These are phyloP conservation scores for Dorcus hopei DNA, from an alignment of 2,888 invertebrate genomes.

Conservation along the genomic window DNA sequence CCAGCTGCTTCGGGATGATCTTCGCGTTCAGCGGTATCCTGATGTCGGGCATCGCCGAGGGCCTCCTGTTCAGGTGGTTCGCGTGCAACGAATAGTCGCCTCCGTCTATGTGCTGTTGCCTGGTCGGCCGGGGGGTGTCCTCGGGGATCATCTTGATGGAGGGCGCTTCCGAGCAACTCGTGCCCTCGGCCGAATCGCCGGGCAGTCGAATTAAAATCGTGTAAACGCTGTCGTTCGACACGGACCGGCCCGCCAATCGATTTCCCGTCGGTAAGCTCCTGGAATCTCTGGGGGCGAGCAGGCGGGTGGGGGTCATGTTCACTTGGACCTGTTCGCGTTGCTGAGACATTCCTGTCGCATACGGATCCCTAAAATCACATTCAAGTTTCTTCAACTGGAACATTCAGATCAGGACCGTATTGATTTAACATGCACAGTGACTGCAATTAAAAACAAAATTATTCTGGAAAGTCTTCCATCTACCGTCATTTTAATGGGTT, in stretches of 20 bases:
- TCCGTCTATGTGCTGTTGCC: slow-evolving; percentile 33
- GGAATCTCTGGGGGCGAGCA: slow-evolving; percentile 54
- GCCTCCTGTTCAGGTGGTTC: slow-evolving; percentile 50
- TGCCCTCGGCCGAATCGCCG: slow-evolving; percentile 47
- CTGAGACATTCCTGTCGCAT: slow-evolving; percentile 48
- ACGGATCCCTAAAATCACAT: slow-evolving; percentile 56
- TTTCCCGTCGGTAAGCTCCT: slow-evolving; percentile 63
- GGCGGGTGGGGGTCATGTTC: slow-evolving; percentile 46
- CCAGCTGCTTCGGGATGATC: slow-evolving; percentile 75
- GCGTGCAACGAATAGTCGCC: slow-evolving; percentile 42
- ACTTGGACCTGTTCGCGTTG: slow-evolving; percentile 36
- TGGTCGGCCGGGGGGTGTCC: slow-evolving; percentile 35
- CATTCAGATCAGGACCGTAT: too few relatives aligned
- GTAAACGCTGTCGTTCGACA: slow-evolving; percentile 78
- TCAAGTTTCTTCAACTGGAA: too few relatives aligned
- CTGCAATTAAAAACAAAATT: too few relatives aligned
- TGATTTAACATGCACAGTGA: too few relatives aligned
- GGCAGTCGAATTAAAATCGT: slow-evolving; percentile 90
- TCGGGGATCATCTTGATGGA: slow-evolving; percentile 84
- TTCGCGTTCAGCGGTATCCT: slow-evolving; percentile 82
- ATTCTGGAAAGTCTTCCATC: too few relatives aligned
- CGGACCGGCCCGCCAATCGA: slow-evolving; percentile 59
- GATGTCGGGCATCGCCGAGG: slow-evolving; percentile 73
- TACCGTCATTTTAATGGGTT: too few relatives aligned
- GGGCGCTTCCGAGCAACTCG: slow-evolving; percentile 52